phyloP scores from a whole-genome alignment of 2,113 vertebrate genomes.

The Marcusenius ussheri region DNA sequence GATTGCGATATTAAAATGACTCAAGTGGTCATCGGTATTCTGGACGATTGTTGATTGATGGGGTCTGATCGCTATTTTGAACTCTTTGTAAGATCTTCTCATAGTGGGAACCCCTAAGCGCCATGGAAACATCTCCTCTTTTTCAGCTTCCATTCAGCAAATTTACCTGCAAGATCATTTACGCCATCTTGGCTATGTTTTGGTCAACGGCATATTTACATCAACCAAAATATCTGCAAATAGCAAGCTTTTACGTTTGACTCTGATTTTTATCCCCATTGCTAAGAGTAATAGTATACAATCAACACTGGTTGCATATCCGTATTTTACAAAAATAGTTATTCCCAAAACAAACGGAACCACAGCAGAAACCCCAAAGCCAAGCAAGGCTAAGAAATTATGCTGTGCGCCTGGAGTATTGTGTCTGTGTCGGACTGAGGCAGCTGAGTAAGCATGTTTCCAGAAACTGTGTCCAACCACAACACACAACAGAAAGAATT shows the following conservation, averaged over 20 bases:
- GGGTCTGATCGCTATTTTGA: neutral
- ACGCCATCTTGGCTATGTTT: neutral
- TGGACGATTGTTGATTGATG: neutral
- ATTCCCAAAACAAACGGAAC: neutral
- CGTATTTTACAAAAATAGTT: slow-evolving; percentile 4
- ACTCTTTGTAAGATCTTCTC: neutral
- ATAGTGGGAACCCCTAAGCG: neutral
- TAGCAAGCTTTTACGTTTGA: neutral
- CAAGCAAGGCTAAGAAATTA: neutral
- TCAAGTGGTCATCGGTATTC: neutral
- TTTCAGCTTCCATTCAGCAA: neutral
- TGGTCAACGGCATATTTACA: neutral
- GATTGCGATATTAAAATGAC: neutral
- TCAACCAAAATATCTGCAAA: neutral
- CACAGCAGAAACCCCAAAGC: neutral
- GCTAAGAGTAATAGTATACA: neutral
- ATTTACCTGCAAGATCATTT: neutral
- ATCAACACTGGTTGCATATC: neutral
- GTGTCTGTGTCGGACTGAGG: neutral
- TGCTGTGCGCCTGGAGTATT: no score
- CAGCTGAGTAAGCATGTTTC: neutral
- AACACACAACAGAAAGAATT: neutral
- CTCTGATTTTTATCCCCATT: neutral
- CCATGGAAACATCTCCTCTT: neutral
- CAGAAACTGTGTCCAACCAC: neutral